Evolutionary conservation across 2,113 vertebrate genomes (phyloP).

Genomic region (Gracilinanus agilis): DNA sequence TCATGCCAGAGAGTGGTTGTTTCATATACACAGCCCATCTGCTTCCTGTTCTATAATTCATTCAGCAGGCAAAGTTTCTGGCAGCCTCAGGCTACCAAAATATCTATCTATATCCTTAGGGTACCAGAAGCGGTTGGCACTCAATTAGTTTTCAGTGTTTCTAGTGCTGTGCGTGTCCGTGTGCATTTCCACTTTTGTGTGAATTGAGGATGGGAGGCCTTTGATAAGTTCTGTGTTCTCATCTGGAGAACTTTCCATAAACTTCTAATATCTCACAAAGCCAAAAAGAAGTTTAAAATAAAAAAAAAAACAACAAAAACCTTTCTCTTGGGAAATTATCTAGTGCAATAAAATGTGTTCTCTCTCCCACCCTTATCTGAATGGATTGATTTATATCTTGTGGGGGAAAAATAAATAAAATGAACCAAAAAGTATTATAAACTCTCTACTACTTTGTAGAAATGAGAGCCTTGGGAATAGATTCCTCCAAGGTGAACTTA

Average conservation of each 20-base stretch:
- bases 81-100: slow-evolving; percentile 81
- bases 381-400: slow-evolving; percentile 76
- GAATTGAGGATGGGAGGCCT: slow-evolving; percentile 52
- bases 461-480: slow-evolving; percentile 45
- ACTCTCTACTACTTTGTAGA: slow-evolving; percentile 63
- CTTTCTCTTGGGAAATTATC: slow-evolving; percentile 71
- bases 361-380: slow-evolving; percentile 71
- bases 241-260: slow-evolving; percentile 72
- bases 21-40: slow-evolving; percentile 90
- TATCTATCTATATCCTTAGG: slow-evolving; percentile 69
- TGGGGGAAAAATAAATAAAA: slow-evolving; percentile 63
- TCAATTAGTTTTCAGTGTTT: slow-evolving; percentile 66
- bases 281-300: slow-evolving; percentile 44
- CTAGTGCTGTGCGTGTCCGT: slow-evolving; percentile 44
- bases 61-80: slow-evolving; percentile 88
- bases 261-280: slow-evolving; percentile 64
- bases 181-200: slow-evolving; percentile 66
- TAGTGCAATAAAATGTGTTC: slow-evolving; percentile 68
- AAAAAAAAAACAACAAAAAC: slow-evolving; percentile 43
- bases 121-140: slow-evolving; percentile 72
- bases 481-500: slow-evolving; percentile 52
- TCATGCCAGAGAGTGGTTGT: slow-evolving; percentile 89
- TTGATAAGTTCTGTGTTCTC: slow-evolving; percentile 65
- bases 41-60: slow-evolving; percentile 91
- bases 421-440: slow-evolving; percentile 63